Conservation (phyloP, 2,888 invertebrate species). For the Diadegma fenestrale region DNA sequence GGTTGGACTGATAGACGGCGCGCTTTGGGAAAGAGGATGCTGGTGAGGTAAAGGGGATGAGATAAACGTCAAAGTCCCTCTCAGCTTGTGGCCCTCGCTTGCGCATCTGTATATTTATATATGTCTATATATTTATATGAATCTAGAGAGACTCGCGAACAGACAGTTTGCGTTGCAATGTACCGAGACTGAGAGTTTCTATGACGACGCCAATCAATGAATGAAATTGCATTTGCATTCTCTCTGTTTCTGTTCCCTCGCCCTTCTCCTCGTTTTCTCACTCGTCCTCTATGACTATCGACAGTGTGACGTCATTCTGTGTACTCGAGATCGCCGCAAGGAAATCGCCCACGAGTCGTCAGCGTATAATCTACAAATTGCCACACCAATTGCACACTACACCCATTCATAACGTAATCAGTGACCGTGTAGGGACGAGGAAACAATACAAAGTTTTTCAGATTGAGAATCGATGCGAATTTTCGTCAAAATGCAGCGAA, state of each 20-base stretch:
- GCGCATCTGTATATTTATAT: not conserved
- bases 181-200: constrained; percentile 68
- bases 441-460: not conserved
- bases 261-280: not conserved
- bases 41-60: constrained; percentile 5
- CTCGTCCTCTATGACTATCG: not conserved
- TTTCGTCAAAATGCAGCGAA: not conserved
- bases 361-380: constrained; percentile 38
- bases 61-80: constrained; percentile 61
- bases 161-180: constrained; percentile 69
- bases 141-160: constrained; percentile 60
- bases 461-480: not conserved
- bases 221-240: constrained; percentile 79
- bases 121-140: constrained; percentile 52
- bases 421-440: not conserved
- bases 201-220: constrained; percentile 78
- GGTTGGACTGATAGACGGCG: constrained; percentile 38
- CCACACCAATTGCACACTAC: constrained; percentile 6
- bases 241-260: constrained; percentile 2
- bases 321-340: not conserved
- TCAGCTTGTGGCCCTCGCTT: constrained; percentile 20
- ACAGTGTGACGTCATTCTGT: constrained; percentile 21
- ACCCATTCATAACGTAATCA: not conserved
- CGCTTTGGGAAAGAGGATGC: constrained; percentile 30
- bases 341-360: constrained; percentile 44